Percentiles rank a stretch among this genome's conserved stretches.
Evolutionary conservation across 2,113 vertebrate genomes (phyloP).

Genomic region (Takifugu flavidus): DNA sequence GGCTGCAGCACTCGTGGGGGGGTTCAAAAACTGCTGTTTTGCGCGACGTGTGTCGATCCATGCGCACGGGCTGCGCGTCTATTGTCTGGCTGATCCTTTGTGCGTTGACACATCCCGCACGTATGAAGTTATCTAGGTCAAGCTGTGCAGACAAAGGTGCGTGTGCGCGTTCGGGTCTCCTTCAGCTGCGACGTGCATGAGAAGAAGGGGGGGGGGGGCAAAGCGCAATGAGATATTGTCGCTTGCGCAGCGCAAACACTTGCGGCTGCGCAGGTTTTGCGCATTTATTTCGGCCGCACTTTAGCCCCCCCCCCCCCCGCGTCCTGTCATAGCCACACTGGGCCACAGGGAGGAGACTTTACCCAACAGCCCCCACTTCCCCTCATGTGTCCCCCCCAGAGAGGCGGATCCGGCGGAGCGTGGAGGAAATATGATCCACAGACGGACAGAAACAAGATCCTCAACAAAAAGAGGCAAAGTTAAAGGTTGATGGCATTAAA

Average conservation of each 20-base stretch:
- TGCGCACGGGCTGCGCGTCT: not conserved
- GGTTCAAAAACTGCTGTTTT: not conserved
- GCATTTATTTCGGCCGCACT: not conserved
- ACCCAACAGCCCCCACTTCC: not conserved
- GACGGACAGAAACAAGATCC: too few relatives aligned
- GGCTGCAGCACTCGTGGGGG: slow-evolving; percentile 5
- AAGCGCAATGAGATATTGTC: not conserved
- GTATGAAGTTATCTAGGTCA: slow-evolving; percentile 34
- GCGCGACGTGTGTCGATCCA: not conserved
- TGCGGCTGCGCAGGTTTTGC: not conserved
- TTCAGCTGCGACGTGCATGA: slow-evolving; percentile 15
- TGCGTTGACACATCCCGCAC: slow-evolving; percentile 2
- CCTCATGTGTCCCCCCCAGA: slow-evolving; percentile 1
- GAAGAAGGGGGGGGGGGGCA: not conserved
- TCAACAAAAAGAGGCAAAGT: too few relatives aligned
- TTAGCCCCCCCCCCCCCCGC: not conserved
- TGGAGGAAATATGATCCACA: slow-evolving; percentile 13
- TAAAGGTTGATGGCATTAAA: too few relatives aligned
- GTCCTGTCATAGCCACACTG: slow-evolving; percentile 25
- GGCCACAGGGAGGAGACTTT: slow-evolving; percentile 53
- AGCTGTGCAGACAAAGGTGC: slow-evolving; percentile 35
- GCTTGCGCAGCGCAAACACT: not conserved
- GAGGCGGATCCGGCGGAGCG: slow-evolving; percentile 43
- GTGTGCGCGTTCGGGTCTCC: slow-evolving; percentile 1
- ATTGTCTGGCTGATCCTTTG: slow-evolving; percentile 7